Evolutionary conservation across 2,113 vertebrate species (phyloP), one percentile per base, ranked within the genome.

Genomic region (Carassius carassius): DNA sequence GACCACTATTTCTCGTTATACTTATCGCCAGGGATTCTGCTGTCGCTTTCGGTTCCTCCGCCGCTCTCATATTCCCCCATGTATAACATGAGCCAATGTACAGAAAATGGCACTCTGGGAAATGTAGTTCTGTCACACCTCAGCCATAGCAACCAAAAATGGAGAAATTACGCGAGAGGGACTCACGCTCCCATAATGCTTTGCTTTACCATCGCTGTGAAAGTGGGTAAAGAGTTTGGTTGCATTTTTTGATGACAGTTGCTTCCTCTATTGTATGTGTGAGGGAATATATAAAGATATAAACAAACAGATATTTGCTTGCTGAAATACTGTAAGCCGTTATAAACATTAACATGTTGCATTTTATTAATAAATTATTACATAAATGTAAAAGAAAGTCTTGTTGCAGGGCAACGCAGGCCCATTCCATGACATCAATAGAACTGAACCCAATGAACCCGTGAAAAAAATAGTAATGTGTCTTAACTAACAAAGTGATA

Each of bases 121-220:
- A 87, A 69, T 89, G 90, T 19, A 84, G 94, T 94, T 75, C 77
- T 58, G 14, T 32, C 1, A n/a, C 35, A 14, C 16, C 37, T 4
- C 51, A 63, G 44, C 47, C 56, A 25, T 2, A 41, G 32, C 13
- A 2, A 35, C 17, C 1, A 19, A 49, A 19, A n/a, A 67, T 0
- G 3, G 19, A 8, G 17, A 49, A 9, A 3, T 1, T 1, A 0
- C 0, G 23, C 2, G 0, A 4, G 3, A 1, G 32, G 63, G 37
- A 94, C 92, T 88, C 4, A 73, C 82, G 6, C 62, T 90, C 93
- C 94, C 94, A 75, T 82, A 70, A 90, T 91, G 86, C 93, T 86
- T 74, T 84, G 75, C 49, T 11, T 23, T 25, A 83, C 82, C 47
- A 79, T 67, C 73, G 63, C 21, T n/a, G 35, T 74, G 23, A 76